Evolutionary conservation across 2,888 invertebrate species (phyloP).

Genomic region (Dryomyza anilis): DNA sequence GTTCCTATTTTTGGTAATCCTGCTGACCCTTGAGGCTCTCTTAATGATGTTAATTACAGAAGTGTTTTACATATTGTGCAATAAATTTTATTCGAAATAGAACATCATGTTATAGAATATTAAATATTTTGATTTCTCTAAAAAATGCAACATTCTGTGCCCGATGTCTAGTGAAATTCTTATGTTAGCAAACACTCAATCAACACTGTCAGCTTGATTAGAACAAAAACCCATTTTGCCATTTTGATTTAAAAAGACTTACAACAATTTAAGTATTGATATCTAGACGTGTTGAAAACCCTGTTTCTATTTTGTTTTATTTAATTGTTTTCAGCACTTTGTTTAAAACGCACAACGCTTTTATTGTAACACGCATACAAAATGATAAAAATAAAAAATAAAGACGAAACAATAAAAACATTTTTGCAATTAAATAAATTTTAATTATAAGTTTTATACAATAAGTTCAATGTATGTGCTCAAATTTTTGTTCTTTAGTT

Average conservation of each 20-base stretch:
- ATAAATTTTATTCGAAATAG: too few relatives aligned
- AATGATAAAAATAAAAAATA: not conserved
- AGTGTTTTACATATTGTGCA: too few relatives aligned
- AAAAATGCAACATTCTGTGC: too few relatives aligned
- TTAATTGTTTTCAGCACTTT: conserved; percentile 21
- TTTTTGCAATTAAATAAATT: conserved; percentile 5
- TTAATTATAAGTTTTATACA: not conserved
- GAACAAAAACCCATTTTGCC: not conserved
- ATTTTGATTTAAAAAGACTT: not conserved
- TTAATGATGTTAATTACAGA: too few relatives aligned
- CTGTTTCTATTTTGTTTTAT: not conserved
- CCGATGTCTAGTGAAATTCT: too few relatives aligned
- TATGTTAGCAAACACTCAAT: too few relatives aligned
- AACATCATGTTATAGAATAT: too few relatives aligned
- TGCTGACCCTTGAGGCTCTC: too few relatives aligned
- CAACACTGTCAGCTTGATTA: not conserved
- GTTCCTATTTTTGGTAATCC: too few relatives aligned
- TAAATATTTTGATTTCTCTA: too few relatives aligned
- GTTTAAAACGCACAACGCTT: conserved; percentile 23
- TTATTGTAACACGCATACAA: not conserved
- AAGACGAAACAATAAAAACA: not conserved
- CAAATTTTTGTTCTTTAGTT: conserved; percentile 2
- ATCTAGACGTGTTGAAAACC: not conserved
- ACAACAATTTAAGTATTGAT: not conserved
- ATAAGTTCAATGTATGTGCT: not conserved